phyloP scores from a whole-genome alignment of 30 jellyfish, hydroid and myxozoan genomes.

The Calvadosia cruxmelitensis region DNA sequence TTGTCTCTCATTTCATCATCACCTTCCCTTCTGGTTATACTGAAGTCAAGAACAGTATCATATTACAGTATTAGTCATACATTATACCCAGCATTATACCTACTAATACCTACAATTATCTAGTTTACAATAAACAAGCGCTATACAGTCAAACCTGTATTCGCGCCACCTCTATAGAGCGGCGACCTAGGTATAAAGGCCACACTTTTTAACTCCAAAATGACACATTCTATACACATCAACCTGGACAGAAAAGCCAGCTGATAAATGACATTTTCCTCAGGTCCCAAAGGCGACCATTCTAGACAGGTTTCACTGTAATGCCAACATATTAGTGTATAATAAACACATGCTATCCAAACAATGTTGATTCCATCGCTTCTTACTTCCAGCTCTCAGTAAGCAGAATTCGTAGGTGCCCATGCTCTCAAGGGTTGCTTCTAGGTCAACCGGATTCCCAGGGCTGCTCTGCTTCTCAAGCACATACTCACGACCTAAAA shows the following conservation, averaged over 20 bases:
- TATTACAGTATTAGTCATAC: too few relatives aligned
- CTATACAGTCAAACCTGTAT: too few relatives aligned
- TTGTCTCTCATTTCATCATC: too few relatives aligned
- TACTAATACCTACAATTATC: too few relatives aligned
- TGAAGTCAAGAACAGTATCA: too few relatives aligned
- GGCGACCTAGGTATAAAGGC: neutral
- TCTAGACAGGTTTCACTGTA: neutral
- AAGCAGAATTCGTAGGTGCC: slow-evolving; percentile 60
- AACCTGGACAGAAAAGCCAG: neutral
- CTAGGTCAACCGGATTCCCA: slow-evolving; percentile 77
- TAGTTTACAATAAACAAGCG: too few relatives aligned
- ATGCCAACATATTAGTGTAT: too few relatives aligned
- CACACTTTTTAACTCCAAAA: neutral
- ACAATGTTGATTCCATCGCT: too few relatives aligned
- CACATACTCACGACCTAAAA: slow-evolving; percentile 57
- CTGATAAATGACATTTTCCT: neutral
- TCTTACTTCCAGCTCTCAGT: slow-evolving; percentile 39
- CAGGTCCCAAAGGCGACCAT: neutral
- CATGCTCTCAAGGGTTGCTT: slow-evolving; percentile 66
- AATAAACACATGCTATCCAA: too few relatives aligned
- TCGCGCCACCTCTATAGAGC: neutral
- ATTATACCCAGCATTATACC: too few relatives aligned
- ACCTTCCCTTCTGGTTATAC: too few relatives aligned
- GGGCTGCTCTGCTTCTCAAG: slow-evolving; percentile 69
- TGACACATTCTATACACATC: neutral